phyloP scores from a whole-genome alignment of 2,797 vertebrate genomes.

The Sardinella longiceps region DNA sequence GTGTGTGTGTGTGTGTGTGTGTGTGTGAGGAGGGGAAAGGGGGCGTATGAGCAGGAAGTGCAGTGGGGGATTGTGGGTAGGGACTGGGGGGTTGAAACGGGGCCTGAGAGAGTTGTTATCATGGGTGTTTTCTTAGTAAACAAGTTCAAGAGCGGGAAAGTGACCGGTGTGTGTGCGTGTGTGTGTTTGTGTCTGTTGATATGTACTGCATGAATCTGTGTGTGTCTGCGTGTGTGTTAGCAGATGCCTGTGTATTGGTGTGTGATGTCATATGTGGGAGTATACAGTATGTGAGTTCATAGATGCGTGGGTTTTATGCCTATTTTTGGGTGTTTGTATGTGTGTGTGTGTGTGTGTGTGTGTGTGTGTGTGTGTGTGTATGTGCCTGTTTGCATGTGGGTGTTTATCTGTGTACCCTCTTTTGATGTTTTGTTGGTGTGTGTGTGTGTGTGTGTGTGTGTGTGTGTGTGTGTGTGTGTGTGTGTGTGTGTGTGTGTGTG shows the following conservation, averaged over 20 bases:
- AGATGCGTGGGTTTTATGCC: not conserved
- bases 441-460: not conserved
- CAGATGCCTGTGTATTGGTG: conserved; percentile 29
- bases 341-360: not conserved
- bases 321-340: not conserved
- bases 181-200: too few relatives aligned
- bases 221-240: too few relatives aligned
- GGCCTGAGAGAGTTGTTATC: conserved; percentile 26
- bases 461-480: not conserved
- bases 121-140: conserved; percentile 25
- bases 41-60: conserved; percentile 49
- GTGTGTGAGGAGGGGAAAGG: too few relatives aligned
- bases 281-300: not conserved
- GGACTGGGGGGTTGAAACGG: conserved; percentile 39
- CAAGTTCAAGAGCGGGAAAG: conserved; percentile 6
- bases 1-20: not conserved
- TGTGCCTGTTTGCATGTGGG: not conserved
- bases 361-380: not conserved
- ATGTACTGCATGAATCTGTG: too few relatives aligned
- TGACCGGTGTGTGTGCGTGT: too few relatives aligned
- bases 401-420: not conserved
- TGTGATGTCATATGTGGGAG: not conserved
- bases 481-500: not conserved
- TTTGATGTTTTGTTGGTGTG: not conserved
- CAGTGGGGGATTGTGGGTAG: conserved; percentile 58